Evolutionary conservation across 2,888 invertebrate species (phyloP), one percentile per base, ranked within the genome.

Genomic region (Auanema sp.): DNA sequence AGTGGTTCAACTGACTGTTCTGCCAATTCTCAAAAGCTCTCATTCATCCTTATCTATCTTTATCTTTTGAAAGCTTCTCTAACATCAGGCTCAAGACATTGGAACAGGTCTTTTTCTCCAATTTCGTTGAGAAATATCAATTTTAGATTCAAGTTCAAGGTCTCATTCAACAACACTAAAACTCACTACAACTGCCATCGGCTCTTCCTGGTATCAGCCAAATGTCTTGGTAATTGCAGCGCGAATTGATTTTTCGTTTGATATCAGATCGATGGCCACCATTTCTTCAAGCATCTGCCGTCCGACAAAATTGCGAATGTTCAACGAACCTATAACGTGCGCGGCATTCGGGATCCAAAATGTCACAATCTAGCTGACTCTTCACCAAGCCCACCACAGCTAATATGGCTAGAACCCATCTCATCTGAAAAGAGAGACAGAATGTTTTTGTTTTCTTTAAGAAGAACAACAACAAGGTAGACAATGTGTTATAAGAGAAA

Each of bases 121-220:
- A 53, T 24, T 25, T 14, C 10, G 12, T 53, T 16, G 14, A n/a
- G 53, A 16, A 25, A 53, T 18, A 50, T 16, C 12, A 24, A 2
- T 50, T 50, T 50, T 50, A 24, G 50, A 50, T 16, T 12, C 25
- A 14, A 16, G 40, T 25, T 14, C 52, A n/a, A n/a, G n/a, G 14
- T 52, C 52, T n/a, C 24, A n/a, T 52, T n/a, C n/a, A 21, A 47
- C 23, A 47, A 33, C 12, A 40, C 24, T 21, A 5, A 40, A 59
- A 80, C 82, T 66, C 54, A 83, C 83, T 83, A 65, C 83, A 83
- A 16, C 79, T 80, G 40, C 78, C 76, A 64, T 83, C 83, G 2
- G 81, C 81, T 47, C 76, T 54, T 33, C 81, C 83, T 1, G 83
- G 83, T 25, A 83, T 80, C 51, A 83, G 66, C 79, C 79, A 82